Base-by-base conservation (phyloP, 1,140 invertebrate species). In the Atta cephalotes region DNA sequence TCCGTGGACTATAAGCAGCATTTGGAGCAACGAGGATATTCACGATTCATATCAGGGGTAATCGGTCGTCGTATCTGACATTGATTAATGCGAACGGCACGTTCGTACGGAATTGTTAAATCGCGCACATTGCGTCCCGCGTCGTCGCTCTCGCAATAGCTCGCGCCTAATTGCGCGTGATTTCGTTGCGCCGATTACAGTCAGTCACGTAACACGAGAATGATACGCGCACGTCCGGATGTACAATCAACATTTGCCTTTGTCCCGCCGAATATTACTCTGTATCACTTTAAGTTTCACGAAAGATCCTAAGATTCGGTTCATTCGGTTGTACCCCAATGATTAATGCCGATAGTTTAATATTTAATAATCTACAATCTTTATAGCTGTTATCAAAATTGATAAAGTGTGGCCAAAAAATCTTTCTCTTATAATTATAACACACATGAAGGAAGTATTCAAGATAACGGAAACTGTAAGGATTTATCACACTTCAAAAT, bases 101-200 rank as follows among this genome's bases (percentile, higher is more conserved):
- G 66, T 25, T 72, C 39, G 25, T 62, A 72, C 68, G 70, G 66
- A 60, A 82, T 72, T 72, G 66, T 82, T 82, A 72, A 82, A 82
- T 82, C 35, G 68, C 66, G 68, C 78, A 58, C 49, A 39, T 81
- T 60, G 31, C 28, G 28, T 31, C 28, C 28, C 28, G 0, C 25
- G 0, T 25, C 25, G 0, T 70, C 49, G 77, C 28, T 70, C 65
- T 51, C 35, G 65, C 68, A 72, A 70, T 87, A 76, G 65, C 76
- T 88, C 65, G 58, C n/a, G 62, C 12, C 78, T 87, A 87, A 88
- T 87, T 81, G 68, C 10, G 58, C 85, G 85, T 87, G 68, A 88
- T 81, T 70, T 71, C 56, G 74, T 28, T 14, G 70, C 68, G 72
- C 35, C 79, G n/a, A 65, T 81, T 81, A 58, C 49, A 58, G 51